Evolutionary conservation across 2,888 invertebrate genomes (phyloP), one percentile per base, ranked within the genome.

Genomic region (Malachius bipustulatus): DNA sequence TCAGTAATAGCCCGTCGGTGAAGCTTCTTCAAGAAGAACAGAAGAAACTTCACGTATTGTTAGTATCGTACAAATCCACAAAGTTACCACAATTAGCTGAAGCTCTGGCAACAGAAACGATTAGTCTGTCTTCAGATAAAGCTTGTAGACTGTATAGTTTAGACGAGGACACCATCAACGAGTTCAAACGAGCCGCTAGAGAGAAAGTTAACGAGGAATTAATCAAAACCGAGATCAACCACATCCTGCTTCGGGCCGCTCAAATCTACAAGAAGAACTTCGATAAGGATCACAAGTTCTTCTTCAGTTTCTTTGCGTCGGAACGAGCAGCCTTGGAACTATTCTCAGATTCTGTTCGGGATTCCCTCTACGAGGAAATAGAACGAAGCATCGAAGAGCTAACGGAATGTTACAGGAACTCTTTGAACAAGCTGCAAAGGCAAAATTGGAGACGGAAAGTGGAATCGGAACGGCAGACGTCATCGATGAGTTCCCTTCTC

Each of bases 211-310:
- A 78, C 48, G 72, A 75, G 2, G 82, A 82, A 56, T 64, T 84
- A 15, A 78, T 83, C 15, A 80, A 81, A 52, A 77, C 80, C 1
- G 83, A 83, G 62, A 79, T 83, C 40, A 73, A 78, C 11, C 78
- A 82, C 39, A 78, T 82, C 4, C 69, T 82, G 53, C 66, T 70
- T 50, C 69, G 77, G 26, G 81, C 78, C 37, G 79, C 79, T 3
- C 75, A 76, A 50, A 64, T 73, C 3, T 80, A 81, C 55, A 81
- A 80, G 50, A 65, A 63, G 19, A 69, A 70, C 26, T 44, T 55
- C 15, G 59, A 65, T 9, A 60, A 58, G 3, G 67, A 73, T 42
- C 66, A 72, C 14, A 56, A 61, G 41, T 66, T 67, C 32, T 71
- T 73, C 35, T 73, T 75, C 49, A 73, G 74, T 41, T 67, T 77